A percentile compares a stretch with the other conserved stretches of the same genome.
phyloP scores from a whole-genome alignment of 30 jellyfish, hydroid and myxozoan species.

The Aurelia sp. region DNA sequence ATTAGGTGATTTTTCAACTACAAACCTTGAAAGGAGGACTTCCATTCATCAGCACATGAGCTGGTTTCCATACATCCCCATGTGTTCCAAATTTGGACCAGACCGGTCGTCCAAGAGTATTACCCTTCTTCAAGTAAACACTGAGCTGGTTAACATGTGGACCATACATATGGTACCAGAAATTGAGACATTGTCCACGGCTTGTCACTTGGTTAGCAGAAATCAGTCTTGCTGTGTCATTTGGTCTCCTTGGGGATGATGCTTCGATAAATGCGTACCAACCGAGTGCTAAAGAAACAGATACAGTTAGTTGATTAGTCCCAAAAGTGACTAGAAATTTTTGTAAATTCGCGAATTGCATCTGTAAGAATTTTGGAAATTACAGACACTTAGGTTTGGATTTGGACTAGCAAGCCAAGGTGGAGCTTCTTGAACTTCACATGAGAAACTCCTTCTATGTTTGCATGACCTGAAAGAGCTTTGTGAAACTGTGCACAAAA shows the following conservation, averaged over 20 bases:
- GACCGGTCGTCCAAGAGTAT: slow-evolving; percentile 67
- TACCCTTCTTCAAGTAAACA: slow-evolving; percentile 74
- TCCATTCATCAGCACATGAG: slow-evolving; percentile 80
- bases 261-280: slow-evolving; percentile 93
- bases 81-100: slow-evolving; percentile 97
- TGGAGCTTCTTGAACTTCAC: no score
- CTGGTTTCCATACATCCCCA: slow-evolving; percentile 94
- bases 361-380: no score
- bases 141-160: slow-evolving; percentile 87
- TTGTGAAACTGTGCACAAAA: no score
- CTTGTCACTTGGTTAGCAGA: slow-evolving; percentile 68
- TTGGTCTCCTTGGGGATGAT: slow-evolving; percentile 85
- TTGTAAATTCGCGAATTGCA: no score
- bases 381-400: no score
- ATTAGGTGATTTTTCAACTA: no score
- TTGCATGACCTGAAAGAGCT: no score
- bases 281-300: slow-evolving; percentile 79
- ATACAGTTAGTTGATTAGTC: no score
- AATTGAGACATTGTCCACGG: slow-evolving; percentile 81
- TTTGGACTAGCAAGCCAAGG: no score
- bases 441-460: no score
- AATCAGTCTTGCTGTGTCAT: slow-evolving; percentile 93
- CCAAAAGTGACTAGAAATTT: no score
- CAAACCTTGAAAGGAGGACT: slow-evolving; percentile 88
- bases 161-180: slow-evolving; percentile 99